Percentiles rank a stretch among this genome's conserved stretches.
phyloP scores from a whole-genome alignment of 2,113 vertebrate species.

The Chauna torquata region DNA sequence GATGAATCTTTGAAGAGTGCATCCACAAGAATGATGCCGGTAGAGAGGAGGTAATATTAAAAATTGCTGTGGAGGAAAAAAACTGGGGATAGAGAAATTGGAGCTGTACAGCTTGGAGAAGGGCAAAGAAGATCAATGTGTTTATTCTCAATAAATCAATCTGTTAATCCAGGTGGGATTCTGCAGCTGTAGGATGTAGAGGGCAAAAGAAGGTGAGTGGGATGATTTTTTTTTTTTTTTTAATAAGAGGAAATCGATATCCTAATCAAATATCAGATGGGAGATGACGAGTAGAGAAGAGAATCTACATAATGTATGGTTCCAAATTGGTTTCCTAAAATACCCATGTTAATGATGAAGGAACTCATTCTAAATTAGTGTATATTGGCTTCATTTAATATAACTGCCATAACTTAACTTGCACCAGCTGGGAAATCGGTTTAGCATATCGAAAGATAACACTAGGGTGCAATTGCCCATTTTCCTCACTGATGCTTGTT shows the following conservation, averaged over 20 bases:
- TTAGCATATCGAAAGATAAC: constrained; percentile 49
- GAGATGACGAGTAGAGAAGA: constrained; percentile 16
- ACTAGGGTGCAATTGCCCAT: background rate
- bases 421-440: constrained; percentile 44
- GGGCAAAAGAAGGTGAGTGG: constrained; percentile 34
- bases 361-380: constrained; percentile 46
- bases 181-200: constrained; percentile 52
- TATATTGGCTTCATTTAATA: constrained; percentile 62
- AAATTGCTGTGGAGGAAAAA: background rate
- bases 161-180: constrained; percentile 61
- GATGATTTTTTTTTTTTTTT: constrained; percentile 33
- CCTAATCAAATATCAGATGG: constrained; percentile 52
- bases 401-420: constrained; percentile 53
- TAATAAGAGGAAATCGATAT: constrained; percentile 52
- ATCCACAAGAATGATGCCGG: background rate
- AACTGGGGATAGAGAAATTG: background rate
- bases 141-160: constrained; percentile 74
- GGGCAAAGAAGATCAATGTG: constrained; percentile 63
- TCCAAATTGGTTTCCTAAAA: constrained; percentile 58
- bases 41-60: background rate
- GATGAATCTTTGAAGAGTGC: background rate
- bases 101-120: constrained; percentile 14
- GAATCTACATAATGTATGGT: constrained; percentile 44
- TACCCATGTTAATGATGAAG: constrained; percentile 55
- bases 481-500: background rate